Base-by-base conservation (phyloP, 2,113 vertebrate genomes). In the Rallus limicola region DNA sequence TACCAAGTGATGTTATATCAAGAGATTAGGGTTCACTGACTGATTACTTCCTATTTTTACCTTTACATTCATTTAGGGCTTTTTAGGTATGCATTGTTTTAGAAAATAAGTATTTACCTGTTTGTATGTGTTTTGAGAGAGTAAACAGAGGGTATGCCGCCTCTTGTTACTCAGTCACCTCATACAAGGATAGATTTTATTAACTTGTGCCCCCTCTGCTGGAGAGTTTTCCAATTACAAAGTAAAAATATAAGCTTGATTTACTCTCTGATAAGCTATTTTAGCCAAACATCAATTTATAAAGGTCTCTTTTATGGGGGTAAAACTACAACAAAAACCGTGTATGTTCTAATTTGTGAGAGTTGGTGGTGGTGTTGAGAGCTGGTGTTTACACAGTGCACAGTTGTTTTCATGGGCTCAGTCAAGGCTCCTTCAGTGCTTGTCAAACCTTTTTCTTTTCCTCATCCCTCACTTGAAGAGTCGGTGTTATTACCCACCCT, bases 201-300 rank as follows among this genome's bases (percentile, higher is more conserved):
- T 93, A 93, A 93, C 88, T 96, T 89, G 40, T 93, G 95, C 97
- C 81, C 97, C 97, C 97, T 98, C 97, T 98, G 76, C 96, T 98
- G 97, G 94, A 63, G 96, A 31, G 16, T 69, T 95, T 79, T 96
- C 55, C 84, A 11, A 34, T 95, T 95, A 82, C 97, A 95, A 75
- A 93, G n/a, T 11, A 34, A 86, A 81, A 64, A 44, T 70, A 13
- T 2, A 50, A 5, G 18, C 25, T 58, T 15, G 52, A 48, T 25
- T 8, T 34, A 13, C 31, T 48, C 17, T 60, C 6, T 20, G 15
- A 5, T 65, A 16, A 16, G 13, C 12, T 77, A 0, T 74, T 90
- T 84, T 86, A 34, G 33, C 38, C 34, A 26, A 75, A 56, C 56
- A 33, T 20, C 16, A 7, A 4, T 55, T 82, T 33, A 36, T 44